Evolutionary conservation across 2,113 vertebrate species (phyloP), one percentile per base, ranked within the genome.

Genomic region (Excalfactoria chinensis): DNA sequence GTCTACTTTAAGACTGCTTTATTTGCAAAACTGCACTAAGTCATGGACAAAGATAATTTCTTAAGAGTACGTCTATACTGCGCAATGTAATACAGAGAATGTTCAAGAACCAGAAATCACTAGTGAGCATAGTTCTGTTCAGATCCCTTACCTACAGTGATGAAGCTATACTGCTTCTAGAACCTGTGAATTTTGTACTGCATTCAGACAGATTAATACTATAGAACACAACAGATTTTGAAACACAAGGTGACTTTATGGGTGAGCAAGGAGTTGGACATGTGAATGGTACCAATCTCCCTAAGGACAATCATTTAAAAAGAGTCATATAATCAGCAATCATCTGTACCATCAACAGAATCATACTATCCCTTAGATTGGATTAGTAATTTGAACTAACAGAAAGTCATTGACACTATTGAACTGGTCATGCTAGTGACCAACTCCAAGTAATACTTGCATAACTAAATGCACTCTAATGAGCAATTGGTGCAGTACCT

Each of bases 201-300:
- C 21, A 19, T 78, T 89, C 41, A 55, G 25, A 2, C 37, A 13
- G 3, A 64, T 1, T 11, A 9, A 25, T 0, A 44, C 30, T 13
- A 60, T 3, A 16, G 12, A 5, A 28, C 84, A 76, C 84, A 56
- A 0, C 8, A n/a, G 22, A 74, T 51, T 77, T 25, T 71, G 40
- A 55, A 6, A 34, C 13, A 19, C 6, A 32, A 26, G 13, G 5
- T 19, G 68, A 35, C 23, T 49, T 26, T 7, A 34, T 0, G 1
- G 13, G 40, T n/a, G 60, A 69, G 53, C 28, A 68, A 79, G n/a
- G 59, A 79, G 26, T 1, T 69, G 28, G 13, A 16, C n/a, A 23
- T 5, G 20, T 0, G 1, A 73, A 21, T 10, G 20, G 23, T 20
- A 37, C 25, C 55, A 12, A 35, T 5, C 10, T 58, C 19, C 58